phyloP scores from a whole-genome alignment of 2,113 vertebrate genomes.

The Serilophus lunatus region DNA sequence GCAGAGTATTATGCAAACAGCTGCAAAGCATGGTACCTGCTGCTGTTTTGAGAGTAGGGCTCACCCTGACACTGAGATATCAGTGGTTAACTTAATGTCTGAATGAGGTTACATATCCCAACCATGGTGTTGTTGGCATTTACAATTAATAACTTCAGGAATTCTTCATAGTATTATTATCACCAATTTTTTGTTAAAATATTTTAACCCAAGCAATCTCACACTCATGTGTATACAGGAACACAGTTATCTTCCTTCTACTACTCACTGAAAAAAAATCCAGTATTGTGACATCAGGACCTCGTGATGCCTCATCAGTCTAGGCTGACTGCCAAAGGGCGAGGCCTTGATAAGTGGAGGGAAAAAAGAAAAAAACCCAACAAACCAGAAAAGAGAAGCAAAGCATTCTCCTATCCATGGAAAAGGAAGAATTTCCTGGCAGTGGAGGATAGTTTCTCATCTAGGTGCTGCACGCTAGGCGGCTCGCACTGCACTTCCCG shows the following conservation, averaged over 20 bases:
- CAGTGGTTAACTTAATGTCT: background rate
- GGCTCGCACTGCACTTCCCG: background rate
- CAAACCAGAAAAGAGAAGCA: background rate
- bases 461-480: background rate
- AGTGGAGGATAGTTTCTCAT: background rate
- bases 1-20: background rate
- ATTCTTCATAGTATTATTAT: background rate
- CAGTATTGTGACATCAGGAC: background rate
- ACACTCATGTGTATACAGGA: background rate
- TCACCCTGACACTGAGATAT: background rate
- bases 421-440: background rate
- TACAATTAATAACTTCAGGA: background rate
- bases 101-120: background rate
- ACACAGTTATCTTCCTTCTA: background rate
- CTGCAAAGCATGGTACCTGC: background rate
- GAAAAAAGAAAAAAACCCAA: background rate
- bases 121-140: background rate
- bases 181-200: background rate
- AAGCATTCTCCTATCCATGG: background rate
- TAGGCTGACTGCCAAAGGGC: slow-evolving; percentile 35
- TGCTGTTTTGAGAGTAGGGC: background rate
- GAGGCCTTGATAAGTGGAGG: background rate
- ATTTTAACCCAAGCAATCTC: too few relatives aligned
- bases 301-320: background rate
- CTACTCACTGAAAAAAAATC: background rate